Evolutionary conservation across 23 tunicate genomes (phyloP), one percentile per base, ranked within the genome.

Genomic region (Aplidium turbinatum): DNA sequence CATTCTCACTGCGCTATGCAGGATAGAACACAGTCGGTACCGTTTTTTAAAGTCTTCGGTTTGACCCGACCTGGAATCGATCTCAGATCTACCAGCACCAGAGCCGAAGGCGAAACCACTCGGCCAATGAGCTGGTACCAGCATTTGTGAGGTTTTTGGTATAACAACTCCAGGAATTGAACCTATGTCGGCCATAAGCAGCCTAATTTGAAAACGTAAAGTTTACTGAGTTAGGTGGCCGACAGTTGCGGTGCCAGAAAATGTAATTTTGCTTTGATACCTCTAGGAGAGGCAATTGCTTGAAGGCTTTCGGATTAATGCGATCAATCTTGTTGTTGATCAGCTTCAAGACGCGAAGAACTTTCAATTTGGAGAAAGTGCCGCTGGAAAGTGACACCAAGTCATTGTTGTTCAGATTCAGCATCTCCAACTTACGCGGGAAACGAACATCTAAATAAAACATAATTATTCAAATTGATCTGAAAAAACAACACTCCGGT

Each of bases 351-450:
- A 75, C 80, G 7, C 80, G 80, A 26, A 75, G 69, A 2, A 9
- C 27, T 36, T 60, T 75, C 25, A 58, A 22, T 29, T 75, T 75
- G 22, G 28, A 38, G 33, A 75, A 75, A 23, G 53, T 36, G 9
- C 70, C 70, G 28, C 64, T 34, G 2, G 55, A 2, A 13, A 75
- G 25, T 2, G 26, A 22, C 29, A 16, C 22, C 9, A 75, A 26
- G 21, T 38, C 21, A 39, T 75, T 75, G 55, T 75, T 39, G 70
- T 75, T 75, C n/a, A 75, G 39, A 75, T 57, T 75, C 21, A 75
- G 26, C 35, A 54, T 38, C 34, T 75, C 80, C 33, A 75, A 56
- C 34, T 58, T 75, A 2, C 23, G 68, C 19, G 80, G 80, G 38
- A 75, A 75, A 23, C 70, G 53, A 6, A 75, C 62, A 57, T 58